Evolutionary conservation across 2,888 invertebrate species (phyloP).

Genomic region (Zygothrica quintamaculata): DNA sequence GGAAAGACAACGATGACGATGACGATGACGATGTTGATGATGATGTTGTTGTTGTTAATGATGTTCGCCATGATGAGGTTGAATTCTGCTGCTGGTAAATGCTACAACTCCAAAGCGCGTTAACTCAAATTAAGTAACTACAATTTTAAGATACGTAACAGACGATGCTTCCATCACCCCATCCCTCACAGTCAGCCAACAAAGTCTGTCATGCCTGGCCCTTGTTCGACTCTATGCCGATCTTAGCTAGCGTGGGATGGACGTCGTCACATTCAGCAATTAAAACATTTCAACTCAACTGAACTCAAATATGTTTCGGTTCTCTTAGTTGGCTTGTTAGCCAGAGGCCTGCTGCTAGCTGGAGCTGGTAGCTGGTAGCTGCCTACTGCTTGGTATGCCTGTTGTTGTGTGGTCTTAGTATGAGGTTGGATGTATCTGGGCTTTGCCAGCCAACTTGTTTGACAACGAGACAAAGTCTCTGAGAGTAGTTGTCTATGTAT

Average conservation of each 20-base stretch:
- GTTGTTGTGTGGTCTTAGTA: constrained; percentile 49
- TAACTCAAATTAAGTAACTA: constrained; percentile 77
- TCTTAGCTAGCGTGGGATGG: constrained; percentile 7
- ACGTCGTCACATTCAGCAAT: constrained; percentile 15
- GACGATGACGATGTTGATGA: constrained; percentile 27
- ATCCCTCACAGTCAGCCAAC: too few species aligned
- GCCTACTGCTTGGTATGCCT: too few species aligned
- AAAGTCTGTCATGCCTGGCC: constrained; percentile 1
- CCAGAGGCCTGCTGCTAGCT: constrained; percentile 33
- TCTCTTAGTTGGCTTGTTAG: constrained; percentile 47
- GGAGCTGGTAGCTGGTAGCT: too few species aligned
- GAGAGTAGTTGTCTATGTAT: constrained; percentile 9
- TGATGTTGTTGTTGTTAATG: too few species aligned
- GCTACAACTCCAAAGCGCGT: constrained; percentile 66
- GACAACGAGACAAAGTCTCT: constrained; percentile 42
- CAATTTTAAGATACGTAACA: constrained; percentile 62
- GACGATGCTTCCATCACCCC: too few species aligned
- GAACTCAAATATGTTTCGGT: constrained; percentile 49
- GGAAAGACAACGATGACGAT: constrained; percentile 59
- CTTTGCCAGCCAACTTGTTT: constrained; percentile 49
- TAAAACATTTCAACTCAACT: constrained; percentile 42
- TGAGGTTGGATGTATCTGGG: constrained; percentile 10
- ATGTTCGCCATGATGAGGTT: constrained; percentile 7
- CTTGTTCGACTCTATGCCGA: neutral
- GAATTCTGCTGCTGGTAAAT: constrained; percentile 28